Percentiles rank a stretch among this genome's conserved stretches.
Evolutionary conservation across 2,797 vertebrate genomes (phyloP).

Genomic region (Acropternis orthonyx): DNA sequence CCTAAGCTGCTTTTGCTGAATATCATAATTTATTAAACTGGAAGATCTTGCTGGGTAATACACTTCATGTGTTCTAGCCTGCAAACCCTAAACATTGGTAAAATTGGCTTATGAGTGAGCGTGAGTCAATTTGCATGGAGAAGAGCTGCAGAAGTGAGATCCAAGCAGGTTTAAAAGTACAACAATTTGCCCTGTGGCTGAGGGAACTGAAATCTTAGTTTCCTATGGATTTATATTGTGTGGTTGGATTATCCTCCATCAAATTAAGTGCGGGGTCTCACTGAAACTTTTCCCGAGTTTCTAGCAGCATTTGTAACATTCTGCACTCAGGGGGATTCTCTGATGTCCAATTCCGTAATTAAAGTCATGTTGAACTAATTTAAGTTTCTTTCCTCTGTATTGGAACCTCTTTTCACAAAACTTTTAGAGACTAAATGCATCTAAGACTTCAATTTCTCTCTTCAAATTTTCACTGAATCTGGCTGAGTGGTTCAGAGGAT

Average conservation of each 20-base stretch:
- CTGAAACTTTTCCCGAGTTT: background rate
- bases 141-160: background rate
- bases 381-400: background rate
- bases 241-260: background rate
- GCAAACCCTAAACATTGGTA: background rate
- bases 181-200: background rate
- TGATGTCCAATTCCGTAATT: background rate
- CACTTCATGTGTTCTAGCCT: background rate
- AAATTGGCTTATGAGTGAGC: background rate
- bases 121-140: background rate
- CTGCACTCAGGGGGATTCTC: background rate
- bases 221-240: background rate
- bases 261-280: background rate
- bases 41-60: background rate
- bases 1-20: background rate
- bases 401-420: background rate
- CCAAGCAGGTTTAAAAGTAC: background rate
- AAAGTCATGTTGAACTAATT: background rate
- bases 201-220: background rate
- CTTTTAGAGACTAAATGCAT: background rate
- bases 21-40: background rate
- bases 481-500: background rate
- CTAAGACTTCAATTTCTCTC: background rate
- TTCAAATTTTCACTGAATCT: background rate
- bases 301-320: background rate